Evolutionary conservation across 2,797 vertebrate genomes (phyloP).

Genomic region (Hyperoplus lanceolatus): DNA sequence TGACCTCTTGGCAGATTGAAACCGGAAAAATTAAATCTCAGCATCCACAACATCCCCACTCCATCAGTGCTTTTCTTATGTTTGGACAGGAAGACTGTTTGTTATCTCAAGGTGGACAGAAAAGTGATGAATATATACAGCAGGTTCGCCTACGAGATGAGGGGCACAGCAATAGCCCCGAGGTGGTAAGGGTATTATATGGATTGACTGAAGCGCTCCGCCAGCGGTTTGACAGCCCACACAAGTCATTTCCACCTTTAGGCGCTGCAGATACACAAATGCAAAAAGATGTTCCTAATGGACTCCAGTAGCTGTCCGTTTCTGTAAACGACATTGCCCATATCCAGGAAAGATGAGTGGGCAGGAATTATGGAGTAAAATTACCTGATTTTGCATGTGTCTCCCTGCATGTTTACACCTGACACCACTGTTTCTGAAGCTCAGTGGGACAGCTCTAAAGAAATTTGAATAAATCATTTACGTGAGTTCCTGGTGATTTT

Average conservation of each 20-base stretch:
- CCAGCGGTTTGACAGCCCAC: constrained; percentile 54
- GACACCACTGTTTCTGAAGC: constrained; percentile 19
- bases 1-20: constrained; percentile 35
- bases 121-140: constrained; percentile 21
- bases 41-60: constrained; percentile 21
- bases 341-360: constrained; percentile 26
- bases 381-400: constrained; percentile 16
- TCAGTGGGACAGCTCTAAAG: not conserved
- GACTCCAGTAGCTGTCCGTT: constrained; percentile 21
- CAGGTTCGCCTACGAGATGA: constrained; percentile 15
- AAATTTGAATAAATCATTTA: not conserved
- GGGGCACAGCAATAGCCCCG: constrained; percentile 10
- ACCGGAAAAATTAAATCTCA: constrained; percentile 26
- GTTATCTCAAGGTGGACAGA: constrained; percentile 28
- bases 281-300: constrained; percentile 31
- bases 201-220: constrained; percentile 18
- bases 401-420: constrained; percentile 15
- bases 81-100: constrained; percentile 12
- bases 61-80: constrained; percentile 21
- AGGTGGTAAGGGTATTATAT: constrained; percentile 26
- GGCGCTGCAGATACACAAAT: constrained; percentile 10
- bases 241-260: constrained; percentile 54
- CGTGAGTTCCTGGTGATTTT: constrained; percentile 13
- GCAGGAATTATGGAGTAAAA: constrained; percentile 20
- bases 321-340: constrained; percentile 17